Conservation (phyloP, 2,888 invertebrate species). For the Rhagonycha fulva region DNA sequence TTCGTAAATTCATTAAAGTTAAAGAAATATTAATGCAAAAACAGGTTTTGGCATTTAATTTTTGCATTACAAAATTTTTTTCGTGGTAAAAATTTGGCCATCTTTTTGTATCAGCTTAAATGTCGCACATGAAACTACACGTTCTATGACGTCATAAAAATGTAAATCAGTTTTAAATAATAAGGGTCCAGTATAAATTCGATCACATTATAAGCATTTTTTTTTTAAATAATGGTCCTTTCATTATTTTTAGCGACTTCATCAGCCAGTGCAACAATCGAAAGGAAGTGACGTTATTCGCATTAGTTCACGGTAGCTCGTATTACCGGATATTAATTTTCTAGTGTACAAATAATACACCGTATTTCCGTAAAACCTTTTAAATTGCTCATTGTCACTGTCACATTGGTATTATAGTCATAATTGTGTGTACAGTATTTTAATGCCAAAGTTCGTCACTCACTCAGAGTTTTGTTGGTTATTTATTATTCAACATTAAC, state of each 20-base stretch:
- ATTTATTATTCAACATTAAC: background rate
- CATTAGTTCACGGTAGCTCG: slow-evolving; percentile 15
- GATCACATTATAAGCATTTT: background rate
- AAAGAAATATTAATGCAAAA: background rate
- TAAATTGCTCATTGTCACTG: background rate
- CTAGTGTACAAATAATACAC: slow-evolving; percentile 3
- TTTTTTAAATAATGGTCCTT: background rate
- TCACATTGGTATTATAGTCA: background rate
- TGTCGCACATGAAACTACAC: background rate
- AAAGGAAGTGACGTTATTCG: slow-evolving; percentile 20
- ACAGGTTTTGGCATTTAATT: background rate
- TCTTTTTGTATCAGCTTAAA: background rate
- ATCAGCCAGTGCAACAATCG: slow-evolving; percentile 6
- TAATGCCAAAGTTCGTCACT: background rate
- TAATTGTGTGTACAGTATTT: background rate
- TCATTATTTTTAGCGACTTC: slow-evolving; percentile 6
- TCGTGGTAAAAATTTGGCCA: background rate
- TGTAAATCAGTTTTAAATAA: background rate
- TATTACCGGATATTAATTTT: slow-evolving; percentile 23
- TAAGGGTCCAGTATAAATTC: background rate
- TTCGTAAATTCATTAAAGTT: background rate
- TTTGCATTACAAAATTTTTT: background rate
- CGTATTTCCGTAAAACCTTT: slow-evolving; percentile 6
- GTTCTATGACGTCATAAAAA: background rate
- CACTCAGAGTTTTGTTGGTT: background rate